These are phyloP conservation scores for Tiliacea aurago DNA, from an alignment of 2,888 invertebrate genomes.

Conservation along the genomic window DNA sequence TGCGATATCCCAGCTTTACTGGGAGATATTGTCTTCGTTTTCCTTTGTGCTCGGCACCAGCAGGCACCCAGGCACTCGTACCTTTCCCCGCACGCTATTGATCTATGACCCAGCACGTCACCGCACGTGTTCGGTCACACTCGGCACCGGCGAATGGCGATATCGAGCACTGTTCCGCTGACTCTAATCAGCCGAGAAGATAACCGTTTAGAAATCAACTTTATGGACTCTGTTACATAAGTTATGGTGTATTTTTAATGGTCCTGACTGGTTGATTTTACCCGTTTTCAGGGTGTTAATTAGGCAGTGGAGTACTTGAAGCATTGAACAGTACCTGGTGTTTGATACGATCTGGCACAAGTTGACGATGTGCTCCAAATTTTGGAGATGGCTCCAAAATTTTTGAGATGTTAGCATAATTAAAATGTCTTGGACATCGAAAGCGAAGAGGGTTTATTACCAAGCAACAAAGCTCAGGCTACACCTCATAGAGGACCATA, in stretches of 20 bases:
- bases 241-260: constrained; percentile 24
- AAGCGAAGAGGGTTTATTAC: not conserved
- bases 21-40: constrained; percentile 20
- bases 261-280: constrained; percentile 11
- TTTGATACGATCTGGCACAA: not conserved
- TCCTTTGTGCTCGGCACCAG: constrained; percentile 28
- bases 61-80: constrained; percentile 14
- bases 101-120: constrained; percentile 55
- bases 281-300: not conserved
- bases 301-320: not conserved
- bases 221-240: constrained; percentile 39
- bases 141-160: constrained; percentile 7
- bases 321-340: not conserved
- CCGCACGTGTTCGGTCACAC: constrained; percentile 51
- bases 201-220: constrained; percentile 42
- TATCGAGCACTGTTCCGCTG: constrained; percentile 48
- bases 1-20: constrained; percentile 21
- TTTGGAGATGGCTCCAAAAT: not conserved
- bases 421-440: not conserved
- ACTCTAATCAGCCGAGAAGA: constrained; percentile 55
- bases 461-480: not conserved
- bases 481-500: constrained; percentile 21
- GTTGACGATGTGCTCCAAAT: too few species aligned
- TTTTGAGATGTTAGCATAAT: not conserved
- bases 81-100: constrained; percentile 47